phyloP scores from a whole-genome alignment of 2,797 vertebrate species.

The Manis pentadactyla region DNA sequence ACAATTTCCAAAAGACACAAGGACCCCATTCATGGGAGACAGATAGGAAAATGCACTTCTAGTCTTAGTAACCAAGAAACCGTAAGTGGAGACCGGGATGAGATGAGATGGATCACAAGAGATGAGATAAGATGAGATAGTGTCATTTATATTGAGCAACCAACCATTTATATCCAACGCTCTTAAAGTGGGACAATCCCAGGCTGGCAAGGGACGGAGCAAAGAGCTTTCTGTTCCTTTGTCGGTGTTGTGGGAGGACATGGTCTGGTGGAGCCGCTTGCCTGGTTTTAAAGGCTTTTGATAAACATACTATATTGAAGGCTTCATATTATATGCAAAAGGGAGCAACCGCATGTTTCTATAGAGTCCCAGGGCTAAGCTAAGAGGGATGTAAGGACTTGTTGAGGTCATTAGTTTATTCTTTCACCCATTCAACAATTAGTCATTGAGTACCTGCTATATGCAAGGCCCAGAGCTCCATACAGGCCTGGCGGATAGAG shows the following conservation, averaged over 20 bases:
- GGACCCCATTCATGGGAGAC: background rate
- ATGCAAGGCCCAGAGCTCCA: background rate
- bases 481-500: background rate
- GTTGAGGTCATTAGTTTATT: background rate
- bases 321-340: background rate
- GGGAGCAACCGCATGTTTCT: background rate
- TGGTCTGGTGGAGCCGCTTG: background rate
- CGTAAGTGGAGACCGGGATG: fast-evolving
- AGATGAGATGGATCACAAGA: too few species aligned
- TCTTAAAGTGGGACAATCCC: background rate
- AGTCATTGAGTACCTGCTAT: background rate
- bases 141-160: too few species aligned
- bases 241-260: background rate
- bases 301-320: background rate
- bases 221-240: background rate
- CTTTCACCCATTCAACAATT: background rate
- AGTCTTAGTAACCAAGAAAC: background rate
- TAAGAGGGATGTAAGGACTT: background rate
- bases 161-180: background rate
- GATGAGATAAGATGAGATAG: too few species aligned
- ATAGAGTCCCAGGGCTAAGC: background rate
- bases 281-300: background rate
- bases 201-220: background rate
- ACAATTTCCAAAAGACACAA: background rate
- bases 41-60: background rate